Evolutionary conservation across 2,113 vertebrate genomes (phyloP).

Genomic region (Coracopsis vasa): DNA sequence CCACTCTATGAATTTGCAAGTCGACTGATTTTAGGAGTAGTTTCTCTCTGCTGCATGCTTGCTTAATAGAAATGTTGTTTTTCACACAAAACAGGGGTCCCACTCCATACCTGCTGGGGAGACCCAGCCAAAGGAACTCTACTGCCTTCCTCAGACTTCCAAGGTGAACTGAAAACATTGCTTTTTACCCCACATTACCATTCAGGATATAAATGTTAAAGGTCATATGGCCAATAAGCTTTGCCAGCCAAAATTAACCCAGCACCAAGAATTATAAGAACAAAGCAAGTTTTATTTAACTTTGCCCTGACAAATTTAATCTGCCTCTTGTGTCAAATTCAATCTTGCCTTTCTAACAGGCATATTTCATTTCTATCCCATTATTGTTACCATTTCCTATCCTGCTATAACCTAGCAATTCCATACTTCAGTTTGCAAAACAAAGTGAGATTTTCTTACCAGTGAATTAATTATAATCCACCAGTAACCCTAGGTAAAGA

Average conservation of each 20-base stretch:
- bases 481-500: background rate
- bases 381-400: background rate
- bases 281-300: background rate
- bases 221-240: background rate
- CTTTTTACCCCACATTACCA: fast-evolving
- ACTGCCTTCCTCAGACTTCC: background rate
- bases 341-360: background rate
- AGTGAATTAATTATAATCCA: background rate
- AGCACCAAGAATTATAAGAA: background rate
- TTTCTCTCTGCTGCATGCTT: background rate
- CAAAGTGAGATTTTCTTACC: background rate
- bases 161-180: background rate
- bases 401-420: background rate
- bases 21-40: background rate
- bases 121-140: background rate
- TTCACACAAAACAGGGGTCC: background rate
- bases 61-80: fast-evolving
- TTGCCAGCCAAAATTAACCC: background rate
- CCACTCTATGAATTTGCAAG: background rate
- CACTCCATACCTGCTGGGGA: fast-evolving
- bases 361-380: background rate
- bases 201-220: fast-evolving
- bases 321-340: background rate
- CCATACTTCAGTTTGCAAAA: background rate
- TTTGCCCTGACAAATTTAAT: background rate